Conservation (phyloP, 1,140 invertebrate genomes). For the Wasmannia auropunctata region DNA sequence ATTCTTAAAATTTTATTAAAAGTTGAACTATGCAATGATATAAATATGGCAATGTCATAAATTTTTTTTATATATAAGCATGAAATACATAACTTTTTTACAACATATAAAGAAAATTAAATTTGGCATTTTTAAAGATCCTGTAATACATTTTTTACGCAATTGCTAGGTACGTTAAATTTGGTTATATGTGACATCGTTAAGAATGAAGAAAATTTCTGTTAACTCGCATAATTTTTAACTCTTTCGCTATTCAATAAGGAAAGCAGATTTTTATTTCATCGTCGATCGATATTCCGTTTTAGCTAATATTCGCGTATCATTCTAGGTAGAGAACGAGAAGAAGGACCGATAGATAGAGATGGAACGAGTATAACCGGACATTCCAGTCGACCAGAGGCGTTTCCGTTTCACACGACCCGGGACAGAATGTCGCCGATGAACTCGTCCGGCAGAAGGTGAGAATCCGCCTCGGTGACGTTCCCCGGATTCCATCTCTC, state of each 20-base stretch:
- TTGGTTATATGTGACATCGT: background rate
- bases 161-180: background rate
- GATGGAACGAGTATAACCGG: conserved; percentile 6
- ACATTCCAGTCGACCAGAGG: conserved; percentile 66
- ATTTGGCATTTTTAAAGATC: background rate
- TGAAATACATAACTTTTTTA: background rate
- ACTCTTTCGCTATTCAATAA: conserved; percentile 15
- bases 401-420: conserved; percentile 73
- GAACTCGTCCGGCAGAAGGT: conserved; percentile 63
- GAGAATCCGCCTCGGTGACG: conserved; percentile 58
- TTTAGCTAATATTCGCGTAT: conserved; percentile 61
- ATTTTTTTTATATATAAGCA: background rate
- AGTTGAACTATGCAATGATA: background rate
- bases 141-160: background rate
- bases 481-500: conserved; percentile 67
- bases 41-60: background rate
- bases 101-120: background rate
- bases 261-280: background rate
- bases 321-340: background rate
- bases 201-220: background rate
- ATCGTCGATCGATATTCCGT: conserved; percentile 20
- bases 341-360: background rate
- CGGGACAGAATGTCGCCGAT: conserved; percentile 64
- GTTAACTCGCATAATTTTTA: conserved; percentile 7
- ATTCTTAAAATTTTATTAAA: background rate